Conservation (phyloP, 1,140 invertebrate species). For the Pseudomyrmex pallidus region DNA sequence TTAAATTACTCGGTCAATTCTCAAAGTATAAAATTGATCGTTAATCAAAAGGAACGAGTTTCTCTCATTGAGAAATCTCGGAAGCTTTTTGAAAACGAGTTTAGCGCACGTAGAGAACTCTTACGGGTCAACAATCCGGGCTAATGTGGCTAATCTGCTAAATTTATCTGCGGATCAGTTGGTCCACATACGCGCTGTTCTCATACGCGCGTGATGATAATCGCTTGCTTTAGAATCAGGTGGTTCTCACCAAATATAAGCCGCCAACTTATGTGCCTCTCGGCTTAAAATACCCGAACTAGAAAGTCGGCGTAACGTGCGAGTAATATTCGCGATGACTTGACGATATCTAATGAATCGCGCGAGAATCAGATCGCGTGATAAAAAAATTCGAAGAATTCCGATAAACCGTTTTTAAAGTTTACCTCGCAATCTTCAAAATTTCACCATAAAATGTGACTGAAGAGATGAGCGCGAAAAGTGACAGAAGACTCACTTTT, state of each 20-base stretch:
- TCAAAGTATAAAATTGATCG: neutral
- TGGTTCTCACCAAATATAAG: conserved; percentile 48
- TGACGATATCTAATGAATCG: neutral
- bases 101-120: conserved; percentile 47
- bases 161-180: conserved; percentile 70
- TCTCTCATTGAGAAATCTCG: conserved; percentile 35
- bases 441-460: neutral
- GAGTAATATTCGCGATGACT: neutral
- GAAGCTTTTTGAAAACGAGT: conserved; percentile 45
- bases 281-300: conserved; percentile 21
- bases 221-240: conserved; percentile 65
- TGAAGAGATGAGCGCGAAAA: no score
- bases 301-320: neutral
- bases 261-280: neutral
- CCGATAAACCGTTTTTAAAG: neutral
- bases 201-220: conserved; percentile 59
- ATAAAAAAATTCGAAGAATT: neutral
- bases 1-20: neutral
- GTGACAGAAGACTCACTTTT: neutral
- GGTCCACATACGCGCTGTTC: conserved; percentile 55
- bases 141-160: conserved; percentile 70
- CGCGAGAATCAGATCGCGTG: neutral
- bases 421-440: neutral
- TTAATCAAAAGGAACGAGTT: conserved; percentile 8
- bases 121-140: conserved; percentile 64